Base-by-base conservation (phyloP, 92 coral and sea anemone species). In the Bergia sp. region DNA sequence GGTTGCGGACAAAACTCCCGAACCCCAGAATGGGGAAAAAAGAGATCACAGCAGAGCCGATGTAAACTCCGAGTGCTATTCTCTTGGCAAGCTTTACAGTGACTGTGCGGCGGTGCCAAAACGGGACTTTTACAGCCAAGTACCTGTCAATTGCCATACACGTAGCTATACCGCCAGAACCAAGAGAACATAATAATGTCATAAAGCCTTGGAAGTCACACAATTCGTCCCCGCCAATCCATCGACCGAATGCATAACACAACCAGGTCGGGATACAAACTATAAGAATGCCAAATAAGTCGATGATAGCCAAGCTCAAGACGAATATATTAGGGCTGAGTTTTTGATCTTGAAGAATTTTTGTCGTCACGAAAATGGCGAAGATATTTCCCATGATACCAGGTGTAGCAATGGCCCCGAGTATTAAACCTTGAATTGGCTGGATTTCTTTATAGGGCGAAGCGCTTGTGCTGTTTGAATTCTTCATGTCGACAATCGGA, bases 161-260 rank as follows among this genome's bases (percentile, higher is more conserved):
- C 6, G 93, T 91, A 0, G 96, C 98, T 12, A 95, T 85, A 42
- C 93, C 89, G 36, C 96, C 98, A 3, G 98, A 93, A 6, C 93
- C 90, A 1, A 95, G 87, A 3, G 98, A 85, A 29, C 94, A 69
- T 37, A 95, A 92, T 58, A 95, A 72, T n/a, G 94, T 92, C 76
- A 93, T 91, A 64, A 95, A 93, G 4, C 96, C 98, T 86, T 95
- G 98, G 71, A 92, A 95, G 69, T 95, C 77, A 86, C 98, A 95
- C 86, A 95, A 79, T 58, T 89, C 11, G 11, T 80, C 74, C 11
- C 96, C 95, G 29, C 96, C 98, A 11, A 83, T 76, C 98, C 98
- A 93, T 76, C 89, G 58, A 10, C 92, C 92, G 6, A 77, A 92
- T 29, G 90, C 86, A 82, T 93, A 92, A 64, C 93, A 94, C 37